These are phyloP conservation scores for Gallinago media DNA, from an alignment of 2,113 vertebrate genomes.

Conservation along the genomic window DNA sequence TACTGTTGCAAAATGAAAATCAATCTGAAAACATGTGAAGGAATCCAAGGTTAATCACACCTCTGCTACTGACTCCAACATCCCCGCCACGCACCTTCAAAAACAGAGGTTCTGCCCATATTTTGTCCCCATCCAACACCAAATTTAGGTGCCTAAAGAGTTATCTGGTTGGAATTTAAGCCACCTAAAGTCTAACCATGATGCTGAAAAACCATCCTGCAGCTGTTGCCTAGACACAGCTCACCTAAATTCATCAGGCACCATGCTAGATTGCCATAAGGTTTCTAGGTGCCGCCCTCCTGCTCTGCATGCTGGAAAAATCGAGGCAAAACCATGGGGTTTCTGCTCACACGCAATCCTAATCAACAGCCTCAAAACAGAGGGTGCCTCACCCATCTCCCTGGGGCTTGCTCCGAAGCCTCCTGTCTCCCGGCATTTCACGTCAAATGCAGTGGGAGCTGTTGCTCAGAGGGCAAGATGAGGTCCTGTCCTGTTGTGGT, in stretches of 20 bases:
- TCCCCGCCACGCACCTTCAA: neutral
- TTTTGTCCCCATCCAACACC: neutral
- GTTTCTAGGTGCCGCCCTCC: neutral
- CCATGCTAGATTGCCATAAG: neutral
- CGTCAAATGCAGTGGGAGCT: neutral
- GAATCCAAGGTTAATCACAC: constrained; percentile 21
- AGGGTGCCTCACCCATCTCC: neutral
- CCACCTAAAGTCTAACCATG: neutral
- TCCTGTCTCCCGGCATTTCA: neutral
- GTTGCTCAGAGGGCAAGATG: neutral
- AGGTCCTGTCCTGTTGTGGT: accelerated
- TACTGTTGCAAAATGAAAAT: constrained; percentile 22
- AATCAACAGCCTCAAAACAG: neutral
- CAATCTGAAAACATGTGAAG: neutral
- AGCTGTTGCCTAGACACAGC: neutral
- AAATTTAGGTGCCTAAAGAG: neutral
- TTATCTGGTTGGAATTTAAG: neutral
- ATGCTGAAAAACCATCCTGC: neutral
- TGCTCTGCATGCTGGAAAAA: neutral
- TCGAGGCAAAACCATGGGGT: neutral
- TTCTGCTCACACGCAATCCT: neutral
- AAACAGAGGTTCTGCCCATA: neutral
- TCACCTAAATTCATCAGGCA: neutral
- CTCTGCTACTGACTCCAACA: neutral
- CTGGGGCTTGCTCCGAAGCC: neutral